Base-by-base conservation (phyloP, 2,888 invertebrate genomes). In the Andrena camellia region DNA sequence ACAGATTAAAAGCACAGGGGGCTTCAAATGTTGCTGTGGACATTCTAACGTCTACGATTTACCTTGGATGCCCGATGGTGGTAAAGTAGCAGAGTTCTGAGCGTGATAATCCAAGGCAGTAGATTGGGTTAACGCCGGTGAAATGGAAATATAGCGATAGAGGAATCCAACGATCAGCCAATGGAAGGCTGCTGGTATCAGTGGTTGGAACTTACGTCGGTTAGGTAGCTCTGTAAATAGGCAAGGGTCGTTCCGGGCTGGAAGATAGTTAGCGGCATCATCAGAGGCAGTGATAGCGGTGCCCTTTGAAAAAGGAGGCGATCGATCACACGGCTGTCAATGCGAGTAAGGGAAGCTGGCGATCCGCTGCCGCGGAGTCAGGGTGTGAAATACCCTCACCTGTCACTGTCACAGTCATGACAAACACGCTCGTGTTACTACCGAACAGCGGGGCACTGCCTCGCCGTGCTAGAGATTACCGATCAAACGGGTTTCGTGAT, bases 271-370 rank as follows among this genome's bases (percentile, higher is more conserved):
- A 84, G 80, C 76, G 83, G 84, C 74, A 73, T 81, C 81, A 76
- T 78, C 78, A 76, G 78, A 71, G 69, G 84, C 85, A 86, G 72
- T 85, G 91, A 90, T 90, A 91, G 91, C 91, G 91, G 91, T 81
- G 69, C 82, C 73, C 89, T 91, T 91, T 91, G 90, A 90, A 84
- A 63, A 78, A 78, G 70, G 63, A 78, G 71, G 87, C 85, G 82
- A 91, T 91, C 91, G 89, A 90, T 91, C 91, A 91, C 85, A 78
- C 74, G 82, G 85, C 89, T 91, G 91, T 91, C 91, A 87, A 84
- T 86, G 69, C 54, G 33, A 62, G 76, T 69, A 83, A 83, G 83
- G 83, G 77, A 70, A 66, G 54, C 83, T 69, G 52, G 42, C 83
- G 83, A 68, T 83, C 82, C 20, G 72, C 42, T 59, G 83, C 52